Conservation (phyloP, 2,888 invertebrate species). For the Drosophila aldrichi region DNA sequence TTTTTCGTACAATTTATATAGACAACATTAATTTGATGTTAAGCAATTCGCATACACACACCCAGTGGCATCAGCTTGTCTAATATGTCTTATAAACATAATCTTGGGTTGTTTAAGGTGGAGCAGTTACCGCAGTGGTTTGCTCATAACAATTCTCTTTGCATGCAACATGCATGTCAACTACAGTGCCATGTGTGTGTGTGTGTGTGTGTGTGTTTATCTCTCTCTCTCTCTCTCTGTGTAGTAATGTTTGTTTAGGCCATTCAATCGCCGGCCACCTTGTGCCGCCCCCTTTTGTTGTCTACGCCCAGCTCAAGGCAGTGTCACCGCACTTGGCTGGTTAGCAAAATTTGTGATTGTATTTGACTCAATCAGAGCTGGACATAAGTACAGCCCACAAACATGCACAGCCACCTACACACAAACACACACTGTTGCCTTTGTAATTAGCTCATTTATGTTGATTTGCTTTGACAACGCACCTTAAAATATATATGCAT, state of each 20-base stretch:
- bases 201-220: not conserved
- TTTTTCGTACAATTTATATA: no score
- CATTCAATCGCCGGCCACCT: slow-evolving; percentile 28
- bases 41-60: not conserved
- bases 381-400: slow-evolving; percentile 16
- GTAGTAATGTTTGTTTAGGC: slow-evolving; percentile 41
- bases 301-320: slow-evolving; percentile 8
- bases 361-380: slow-evolving; percentile 65
- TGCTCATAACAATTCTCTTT: slow-evolving; percentile 60
- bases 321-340: slow-evolving; percentile 58
- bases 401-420: slow-evolving; percentile 1
- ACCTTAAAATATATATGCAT: slow-evolving; percentile 54
- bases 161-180: slow-evolving; percentile 59
- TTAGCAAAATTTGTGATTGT: slow-evolving; percentile 54
- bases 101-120: slow-evolving; percentile 5
- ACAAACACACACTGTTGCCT: not conserved
- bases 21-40: not conserved
- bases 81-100: slow-evolving; percentile 8
- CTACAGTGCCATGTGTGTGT: slow-evolving; percentile 29
- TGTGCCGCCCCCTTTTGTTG: not conserved
- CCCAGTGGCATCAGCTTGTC: not conserved
- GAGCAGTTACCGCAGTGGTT: slow-evolving; percentile 32
- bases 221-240: slow-evolving; percentile 2
- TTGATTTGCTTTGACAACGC: slow-evolving; percentile 77
- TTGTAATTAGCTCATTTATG: slow-evolving; percentile 76